Conservation (phyloP, 2,888 invertebrate species). For the Drosophila mettleri region DNA sequence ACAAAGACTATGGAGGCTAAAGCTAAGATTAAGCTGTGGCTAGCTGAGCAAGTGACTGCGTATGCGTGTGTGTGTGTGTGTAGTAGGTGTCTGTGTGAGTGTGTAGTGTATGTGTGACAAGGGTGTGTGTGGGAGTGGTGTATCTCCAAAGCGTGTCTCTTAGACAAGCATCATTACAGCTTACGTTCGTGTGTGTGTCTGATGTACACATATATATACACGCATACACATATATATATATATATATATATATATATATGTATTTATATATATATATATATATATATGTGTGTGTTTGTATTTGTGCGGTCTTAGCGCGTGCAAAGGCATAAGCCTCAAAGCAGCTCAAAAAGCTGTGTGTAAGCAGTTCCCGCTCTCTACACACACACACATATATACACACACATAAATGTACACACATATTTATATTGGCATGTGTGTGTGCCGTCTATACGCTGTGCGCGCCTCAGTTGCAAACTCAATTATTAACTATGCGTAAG, state of each 20-base stretch:
- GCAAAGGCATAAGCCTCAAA: conserved; percentile 54
- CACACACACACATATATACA: neutral
- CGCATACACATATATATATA: too few relatives aligned
- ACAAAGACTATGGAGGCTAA: too few relatives aligned
- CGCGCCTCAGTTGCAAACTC: conserved; percentile 76
- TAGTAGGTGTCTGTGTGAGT: neutral
- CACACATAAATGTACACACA: neutral
- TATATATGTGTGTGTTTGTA: conserved; percentile 21
- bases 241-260: neutral
- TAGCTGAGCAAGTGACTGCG: neutral
- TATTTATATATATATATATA: conserved; percentile 6
- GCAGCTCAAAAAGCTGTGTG: conserved; percentile 26
- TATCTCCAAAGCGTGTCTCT: neutral
- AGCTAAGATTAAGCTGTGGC: neutral
- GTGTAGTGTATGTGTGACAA: neutral
- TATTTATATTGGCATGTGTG: conserved; percentile 13
- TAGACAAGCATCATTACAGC: neutral
- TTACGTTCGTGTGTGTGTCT: neutral
- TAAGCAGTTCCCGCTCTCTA: neutral
- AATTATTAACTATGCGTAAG: conserved; percentile 73
- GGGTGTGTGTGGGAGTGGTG: neutral
- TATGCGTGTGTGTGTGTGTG: neutral
- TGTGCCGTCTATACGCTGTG: conserved; percentile 37
- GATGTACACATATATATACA: too few relatives aligned
- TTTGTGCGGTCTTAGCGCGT: conserved; percentile 46